phyloP scores from a whole-genome alignment of 2,797 vertebrate genomes.

The Syngnathus rostellatus region DNA sequence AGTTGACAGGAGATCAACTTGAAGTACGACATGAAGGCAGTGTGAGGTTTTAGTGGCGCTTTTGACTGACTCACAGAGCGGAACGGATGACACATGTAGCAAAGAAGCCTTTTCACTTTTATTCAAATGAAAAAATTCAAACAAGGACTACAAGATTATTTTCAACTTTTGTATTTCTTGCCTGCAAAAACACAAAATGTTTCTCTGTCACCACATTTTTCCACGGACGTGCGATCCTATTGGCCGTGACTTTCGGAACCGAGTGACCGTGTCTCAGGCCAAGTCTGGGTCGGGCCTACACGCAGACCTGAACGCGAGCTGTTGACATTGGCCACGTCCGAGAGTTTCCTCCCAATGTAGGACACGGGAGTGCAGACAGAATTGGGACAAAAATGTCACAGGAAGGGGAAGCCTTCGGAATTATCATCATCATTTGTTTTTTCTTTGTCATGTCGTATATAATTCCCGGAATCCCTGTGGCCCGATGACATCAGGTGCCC shows the following conservation, averaged over 20 bases:
- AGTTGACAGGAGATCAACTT: constrained; percentile 19
- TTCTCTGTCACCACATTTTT: constrained; percentile 42
- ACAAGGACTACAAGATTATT: not conserved
- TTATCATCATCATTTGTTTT: not conserved
- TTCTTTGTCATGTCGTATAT: no score
- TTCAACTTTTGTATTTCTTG: constrained; percentile 7
- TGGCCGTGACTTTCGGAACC: constrained; percentile 33
- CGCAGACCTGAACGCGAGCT: constrained; percentile 25
- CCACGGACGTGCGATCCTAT: constrained; percentile 42
- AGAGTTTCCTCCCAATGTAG: constrained; percentile 54
- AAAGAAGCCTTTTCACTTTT: constrained; percentile 16
- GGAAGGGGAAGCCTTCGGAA: constrained; percentile 11
- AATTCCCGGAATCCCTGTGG: constrained; percentile 25
- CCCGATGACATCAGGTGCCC: constrained; percentile 39
- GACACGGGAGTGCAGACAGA: constrained; percentile 24
- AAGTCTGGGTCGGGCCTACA: constrained; percentile 37
- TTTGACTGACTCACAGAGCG: constrained; percentile 18
- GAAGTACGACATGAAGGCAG: constrained; percentile 30
- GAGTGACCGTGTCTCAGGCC: constrained; percentile 16
- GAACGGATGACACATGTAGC: constrained; percentile 40
- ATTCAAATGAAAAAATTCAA: not conserved
- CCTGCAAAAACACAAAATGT: constrained; percentile 11
- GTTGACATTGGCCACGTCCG: constrained; percentile 49
- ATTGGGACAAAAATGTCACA: constrained; percentile 31
- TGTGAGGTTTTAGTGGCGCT: constrained; percentile 29